Conservation (phyloP, 64 coral and sea anemone genomes). For the Cladopsammia gracilis region DNA sequence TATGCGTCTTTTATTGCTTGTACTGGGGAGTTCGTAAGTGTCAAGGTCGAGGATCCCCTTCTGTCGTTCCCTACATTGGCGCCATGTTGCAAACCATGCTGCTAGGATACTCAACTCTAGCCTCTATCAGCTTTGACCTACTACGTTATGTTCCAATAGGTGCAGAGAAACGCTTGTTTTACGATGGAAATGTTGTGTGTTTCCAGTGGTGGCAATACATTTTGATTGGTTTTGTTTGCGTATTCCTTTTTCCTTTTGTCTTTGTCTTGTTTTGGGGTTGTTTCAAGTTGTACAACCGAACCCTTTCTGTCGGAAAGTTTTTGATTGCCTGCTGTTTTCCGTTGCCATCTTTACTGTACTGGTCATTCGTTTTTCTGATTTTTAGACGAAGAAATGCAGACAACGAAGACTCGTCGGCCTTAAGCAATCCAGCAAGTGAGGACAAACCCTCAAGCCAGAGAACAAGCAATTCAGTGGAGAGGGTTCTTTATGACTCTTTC, state of each 20-base stretch:
- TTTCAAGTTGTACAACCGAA: conserved; percentile 43
- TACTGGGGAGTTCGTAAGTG: not conserved
- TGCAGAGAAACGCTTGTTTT: conserved; percentile 60
- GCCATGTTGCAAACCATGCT: conserved; percentile 82
- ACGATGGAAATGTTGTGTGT: conserved; percentile 53
- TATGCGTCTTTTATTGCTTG: conserved; percentile 17
- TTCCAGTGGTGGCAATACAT: conserved; percentile 87
- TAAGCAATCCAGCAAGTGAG: no score
- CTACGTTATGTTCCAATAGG: conserved; percentile 58
- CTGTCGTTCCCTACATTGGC: conserved; percentile 70
- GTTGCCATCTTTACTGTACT: conserved; percentile 40
- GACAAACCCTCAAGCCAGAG: no score
- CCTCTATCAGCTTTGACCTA: conserved; percentile 42
- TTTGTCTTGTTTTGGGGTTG: conserved; percentile 74
- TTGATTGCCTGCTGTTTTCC: conserved; percentile 66
- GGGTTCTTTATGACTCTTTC: conserved; percentile 74
- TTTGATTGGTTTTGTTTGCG: conserved; percentile 49
- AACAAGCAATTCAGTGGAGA: not conserved
- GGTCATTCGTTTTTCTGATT: not conserved
- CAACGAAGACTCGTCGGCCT: no score
- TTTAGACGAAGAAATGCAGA: no score
- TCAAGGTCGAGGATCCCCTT: not conserved
- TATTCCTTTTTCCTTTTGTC: conserved; percentile 75
- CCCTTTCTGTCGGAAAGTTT: conserved; percentile 44
- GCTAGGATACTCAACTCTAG: conserved; percentile 82